Evolutionary conservation across 2,888 invertebrate species (phyloP), one percentile per base, ranked within the genome.

Genomic region (Odontomyia ornata): DNA sequence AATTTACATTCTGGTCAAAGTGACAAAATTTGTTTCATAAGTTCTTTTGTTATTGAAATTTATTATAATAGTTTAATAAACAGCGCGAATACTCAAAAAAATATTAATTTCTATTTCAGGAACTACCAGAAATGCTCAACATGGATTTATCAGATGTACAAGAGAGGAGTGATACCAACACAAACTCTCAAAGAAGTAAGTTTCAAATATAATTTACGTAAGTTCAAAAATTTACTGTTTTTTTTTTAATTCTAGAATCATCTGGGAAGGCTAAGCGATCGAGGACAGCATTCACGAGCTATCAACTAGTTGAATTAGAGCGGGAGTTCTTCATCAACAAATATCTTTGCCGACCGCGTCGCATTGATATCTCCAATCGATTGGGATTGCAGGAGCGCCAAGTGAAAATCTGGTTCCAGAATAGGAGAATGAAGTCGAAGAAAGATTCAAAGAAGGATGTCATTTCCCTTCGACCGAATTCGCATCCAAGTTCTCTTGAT

Each of bases 301-400:
- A 95, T 88, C 98, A 98, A 89, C 95, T 97, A 83, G 89, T 97
- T 85, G 97, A 97, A 87, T 89, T 98, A 82, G 97, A 98, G 86
- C 96, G 96, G 85, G 97, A 98, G 89, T 98, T 98, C 87, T 96
- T 97, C 86, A 96, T 93, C 89, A 97, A 97, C 88, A 91, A 95
- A 85, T 98, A 98, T 88, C 89, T 98, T 84, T 96, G 96, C 67
- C 91, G 98, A 80, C 91, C 97, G 85, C 90, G 98, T 86, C 90
- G 98, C 83, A 97, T 98, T 87, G 97, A 97, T 88, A 97, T 98
- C 84, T 96, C 97, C 5, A 96, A 97, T 87, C 93, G 95, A 80
- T 91, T 98, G 84, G 93, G 93, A 83, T 90, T 98, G 77, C 94
- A 94, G 60, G 95, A 96, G 83, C 88, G 95, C 80, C 95, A 96